Percentiles rank a stretch among this genome's conserved stretches.
phyloP scores from a whole-genome alignment of 2,888 invertebrate species.

The Tachina lurida region DNA sequence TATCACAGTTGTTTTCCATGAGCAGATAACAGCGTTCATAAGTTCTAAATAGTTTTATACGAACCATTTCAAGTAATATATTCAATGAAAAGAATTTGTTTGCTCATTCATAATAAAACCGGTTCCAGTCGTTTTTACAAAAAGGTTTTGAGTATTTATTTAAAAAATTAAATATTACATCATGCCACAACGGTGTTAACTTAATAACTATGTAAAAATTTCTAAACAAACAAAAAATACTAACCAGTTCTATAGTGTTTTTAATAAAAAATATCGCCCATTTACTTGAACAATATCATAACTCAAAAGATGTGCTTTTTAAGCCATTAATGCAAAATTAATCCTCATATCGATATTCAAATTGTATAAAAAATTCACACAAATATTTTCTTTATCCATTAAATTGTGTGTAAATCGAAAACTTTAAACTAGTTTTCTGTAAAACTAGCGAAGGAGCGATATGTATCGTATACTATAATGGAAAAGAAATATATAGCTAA shows the following conservation, averaged over 20 bases:
- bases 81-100: too few species aligned
- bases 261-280: neutral
- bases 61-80: neutral
- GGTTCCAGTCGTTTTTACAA: conserved; percentile 2
- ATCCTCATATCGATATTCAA: too few species aligned
- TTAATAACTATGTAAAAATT: conserved; percentile 32
- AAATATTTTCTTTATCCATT: too few species aligned
- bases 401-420: too few species aligned
- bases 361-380: too few species aligned
- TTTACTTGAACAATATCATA: too few species aligned
- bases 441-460: too few species aligned
- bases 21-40: neutral
- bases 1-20: neutral
- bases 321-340: too few species aligned
- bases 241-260: neutral
- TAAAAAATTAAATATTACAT: conserved; percentile 43
- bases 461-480: too few species aligned
- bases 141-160: conserved; percentile 35
- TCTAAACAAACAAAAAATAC: conserved; percentile 10
- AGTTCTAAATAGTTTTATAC: neutral
- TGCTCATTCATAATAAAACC: conserved; percentile 5
- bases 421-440: too few species aligned
- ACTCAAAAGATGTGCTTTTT: too few species aligned
- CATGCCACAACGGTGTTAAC: conserved; percentile 25
- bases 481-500: too few species aligned